phyloP scores from a whole-genome alignment of 2,113 vertebrate genomes.

The Coptodon rendalli region DNA sequence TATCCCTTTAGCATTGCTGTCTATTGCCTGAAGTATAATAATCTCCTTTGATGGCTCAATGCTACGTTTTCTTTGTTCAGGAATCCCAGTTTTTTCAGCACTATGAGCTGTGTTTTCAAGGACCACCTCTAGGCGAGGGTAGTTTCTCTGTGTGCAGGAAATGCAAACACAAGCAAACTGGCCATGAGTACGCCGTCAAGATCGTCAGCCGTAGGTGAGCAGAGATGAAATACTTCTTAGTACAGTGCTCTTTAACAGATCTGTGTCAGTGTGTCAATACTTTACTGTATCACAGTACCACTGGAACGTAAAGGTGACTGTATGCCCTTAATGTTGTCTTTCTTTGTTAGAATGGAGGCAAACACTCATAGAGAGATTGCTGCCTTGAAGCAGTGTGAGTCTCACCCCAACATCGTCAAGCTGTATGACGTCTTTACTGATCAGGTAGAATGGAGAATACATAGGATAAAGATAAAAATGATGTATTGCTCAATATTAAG shows the following conservation, averaged over 20 bases:
- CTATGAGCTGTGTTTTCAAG: slow-evolving; percentile 84
- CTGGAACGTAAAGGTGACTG: background rate
- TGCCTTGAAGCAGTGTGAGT: slow-evolving; percentile 82
- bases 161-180: slow-evolving; percentile 81
- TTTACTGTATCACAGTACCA: background rate
- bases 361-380: slow-evolving; percentile 86
- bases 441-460: slow-evolving; percentile 71
- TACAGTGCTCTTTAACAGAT: background rate
- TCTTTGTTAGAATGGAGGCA: slow-evolving; percentile 77
- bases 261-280: background rate
- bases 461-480: background rate
- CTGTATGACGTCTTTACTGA: slow-evolving; percentile 84
- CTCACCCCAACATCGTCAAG: slow-evolving; percentile 84
- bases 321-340: background rate
- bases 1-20: background rate
- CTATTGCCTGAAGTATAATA: background rate
- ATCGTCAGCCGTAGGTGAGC: slow-evolving; percentile 85
- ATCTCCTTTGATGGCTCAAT: background rate
- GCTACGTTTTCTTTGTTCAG: slow-evolving; percentile 42
- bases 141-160: slow-evolving; percentile 88
- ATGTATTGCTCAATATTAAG: background rate
- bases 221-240: background rate
- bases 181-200: slow-evolving; percentile 84
- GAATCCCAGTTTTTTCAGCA: slow-evolving; percentile 88
- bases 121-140: slow-evolving; percentile 80